Evolutionary conservation across 2,113 vertebrate genomes (phyloP).

Genomic region (Oncorhynchus nerka): DNA sequence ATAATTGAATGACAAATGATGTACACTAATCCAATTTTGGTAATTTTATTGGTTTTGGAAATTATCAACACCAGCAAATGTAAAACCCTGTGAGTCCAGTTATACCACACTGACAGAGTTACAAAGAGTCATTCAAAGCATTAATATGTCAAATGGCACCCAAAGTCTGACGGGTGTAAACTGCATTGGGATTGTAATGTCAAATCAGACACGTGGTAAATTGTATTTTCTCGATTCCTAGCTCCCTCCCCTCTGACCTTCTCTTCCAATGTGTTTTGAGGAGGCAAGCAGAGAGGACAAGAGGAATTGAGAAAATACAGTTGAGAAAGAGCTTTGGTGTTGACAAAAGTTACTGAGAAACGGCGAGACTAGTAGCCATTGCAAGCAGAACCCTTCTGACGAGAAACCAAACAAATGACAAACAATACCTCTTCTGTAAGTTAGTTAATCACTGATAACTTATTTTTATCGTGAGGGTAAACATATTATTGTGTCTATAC

Average conservation of each 20-base stretch:
- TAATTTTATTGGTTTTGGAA: conserved; percentile 51
- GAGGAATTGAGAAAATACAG: too few species aligned
- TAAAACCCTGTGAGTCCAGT: background rate
- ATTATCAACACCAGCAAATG: conserved; percentile 19
- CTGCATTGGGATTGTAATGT: background rate
- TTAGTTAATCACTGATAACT: background rate
- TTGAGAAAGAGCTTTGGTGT: too few species aligned
- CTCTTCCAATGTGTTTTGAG: too few species aligned
- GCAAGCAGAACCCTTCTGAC: background rate
- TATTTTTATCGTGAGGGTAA: background rate
- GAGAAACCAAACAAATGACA: background rate
- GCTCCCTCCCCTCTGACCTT: too few species aligned
- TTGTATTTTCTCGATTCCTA: too few species aligned
- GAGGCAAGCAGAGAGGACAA: too few species aligned
- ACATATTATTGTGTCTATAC: background rate
- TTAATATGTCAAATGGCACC: background rate
- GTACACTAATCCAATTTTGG: conserved; percentile 16
- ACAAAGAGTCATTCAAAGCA: conserved; percentile 4
- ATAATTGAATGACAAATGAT: too few species aligned
- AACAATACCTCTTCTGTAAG: too few species aligned
- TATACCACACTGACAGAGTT: background rate
- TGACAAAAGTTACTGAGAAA: too few species aligned
- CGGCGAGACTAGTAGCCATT: background rate
- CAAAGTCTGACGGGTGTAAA: background rate
- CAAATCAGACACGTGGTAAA: background rate